These are phyloP conservation scores for Tiliqua scincoides DNA, from an alignment of 2,113 vertebrate species.

Conservation along the genomic window DNA sequence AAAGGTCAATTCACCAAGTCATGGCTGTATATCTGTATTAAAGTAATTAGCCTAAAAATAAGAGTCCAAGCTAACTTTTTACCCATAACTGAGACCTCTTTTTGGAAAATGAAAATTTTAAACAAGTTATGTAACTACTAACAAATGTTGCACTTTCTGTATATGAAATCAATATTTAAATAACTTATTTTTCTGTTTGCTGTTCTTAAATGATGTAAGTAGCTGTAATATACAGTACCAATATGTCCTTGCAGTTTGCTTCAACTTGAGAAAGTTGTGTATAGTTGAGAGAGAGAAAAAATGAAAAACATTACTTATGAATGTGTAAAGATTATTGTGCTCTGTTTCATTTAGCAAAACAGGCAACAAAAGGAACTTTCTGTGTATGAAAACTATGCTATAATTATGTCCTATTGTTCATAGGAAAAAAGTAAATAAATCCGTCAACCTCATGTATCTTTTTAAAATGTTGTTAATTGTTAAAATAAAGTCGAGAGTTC, in stretches of 20 bases:
- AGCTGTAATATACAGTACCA: constrained; percentile 97
- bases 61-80: constrained; percentile 69
- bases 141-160: constrained; percentile 97
- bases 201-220: constrained; percentile 96
- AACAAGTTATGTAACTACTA: constrained; percentile 92
- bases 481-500: not conserved
- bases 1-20: constrained; percentile 75
- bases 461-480: constrained; percentile 7
- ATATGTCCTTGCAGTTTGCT: constrained; percentile 90
- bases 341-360: constrained; percentile 89
- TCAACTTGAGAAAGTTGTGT: constrained; percentile 87
- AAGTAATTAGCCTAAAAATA: constrained; percentile 69
- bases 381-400: constrained; percentile 94
- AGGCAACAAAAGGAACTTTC: constrained; percentile 90
- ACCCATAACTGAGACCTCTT: constrained; percentile 70
- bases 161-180: constrained; percentile 99
- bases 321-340: constrained; percentile 95
- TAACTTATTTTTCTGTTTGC: constrained; percentile 98
- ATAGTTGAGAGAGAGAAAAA: constrained; percentile 87
- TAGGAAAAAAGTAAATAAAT: constrained; percentile 81
- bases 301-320: constrained; percentile 57
- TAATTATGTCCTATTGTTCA: constrained; percentile 93
- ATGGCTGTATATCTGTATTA: constrained; percentile 70
- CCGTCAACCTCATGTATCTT: constrained; percentile 64
- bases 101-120: constrained; percentile 73